Conservation (phyloP, 2,113 vertebrate species). For the Nothobranchius furzeri region DNA sequence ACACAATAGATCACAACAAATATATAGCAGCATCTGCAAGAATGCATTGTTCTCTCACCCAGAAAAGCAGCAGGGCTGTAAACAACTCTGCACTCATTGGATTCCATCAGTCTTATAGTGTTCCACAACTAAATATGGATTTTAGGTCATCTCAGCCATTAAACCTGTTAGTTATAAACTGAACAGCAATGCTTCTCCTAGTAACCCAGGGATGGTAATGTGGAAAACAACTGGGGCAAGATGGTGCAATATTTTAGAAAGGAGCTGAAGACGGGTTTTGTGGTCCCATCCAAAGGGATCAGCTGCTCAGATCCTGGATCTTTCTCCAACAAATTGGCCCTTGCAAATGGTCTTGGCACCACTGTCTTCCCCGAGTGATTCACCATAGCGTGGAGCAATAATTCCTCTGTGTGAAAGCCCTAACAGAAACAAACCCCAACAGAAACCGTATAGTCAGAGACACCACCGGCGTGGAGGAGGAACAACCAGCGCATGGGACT, state of each 20-base stretch:
- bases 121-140: conserved; percentile 43
- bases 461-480: not conserved
- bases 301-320: conserved; percentile 55
- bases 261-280: conserved; percentile 51
- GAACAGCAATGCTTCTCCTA: conserved; percentile 9
- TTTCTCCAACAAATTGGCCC: conserved; percentile 62
- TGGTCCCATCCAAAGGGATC: conserved; percentile 57
- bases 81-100: conserved; percentile 27
- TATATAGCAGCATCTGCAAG: conserved; percentile 25
- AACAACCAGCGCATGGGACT: not conserved
- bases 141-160: conserved; percentile 29
- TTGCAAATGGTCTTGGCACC: conserved; percentile 53
- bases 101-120: conserved; percentile 31
- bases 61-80: not conserved
- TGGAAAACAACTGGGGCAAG: conserved; percentile 22
- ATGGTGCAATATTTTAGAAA: conserved; percentile 38
- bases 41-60: conserved; percentile 9
- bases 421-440: conserved; percentile 7
- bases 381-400: conserved; percentile 7
- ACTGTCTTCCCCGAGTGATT: conserved; percentile 30
- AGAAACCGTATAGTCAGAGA: not conserved
- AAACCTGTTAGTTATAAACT: conserved; percentile 35
- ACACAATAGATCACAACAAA: conserved; percentile 15
- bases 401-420: conserved; percentile 13
- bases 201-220: conserved; percentile 34